Base-by-base conservation (phyloP, 2,113 vertebrate species). In the Sylvietta virens region DNA sequence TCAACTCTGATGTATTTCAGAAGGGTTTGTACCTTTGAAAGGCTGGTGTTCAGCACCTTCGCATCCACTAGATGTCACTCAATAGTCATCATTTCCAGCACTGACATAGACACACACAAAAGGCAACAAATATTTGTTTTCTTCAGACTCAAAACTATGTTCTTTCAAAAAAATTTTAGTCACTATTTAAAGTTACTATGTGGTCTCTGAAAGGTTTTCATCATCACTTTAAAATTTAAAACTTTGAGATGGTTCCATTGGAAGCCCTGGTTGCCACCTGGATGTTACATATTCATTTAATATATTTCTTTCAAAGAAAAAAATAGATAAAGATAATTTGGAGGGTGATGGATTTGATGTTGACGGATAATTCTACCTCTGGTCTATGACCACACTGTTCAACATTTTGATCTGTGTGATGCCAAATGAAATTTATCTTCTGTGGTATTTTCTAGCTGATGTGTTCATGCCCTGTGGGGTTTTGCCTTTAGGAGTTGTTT, bases 61-160 rank as follows among this genome's bases (percentile, higher is more conserved):
- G 37, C 10, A 45, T 76, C 98, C 97, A 97, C 97, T 97, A 98
- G 98, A 97, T 98, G 98, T 97, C 98, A 96, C 94, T 95, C 81
- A 89, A 77, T 27, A 96, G 88, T 95, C 88, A 95, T 56, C 45
- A 78, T 92, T 89, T 14, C 28, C 62, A 86, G 6, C 54, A 39
- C 3, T 54, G 20, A 40, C 39, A 80, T 6, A 44, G 35, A 78
- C n/a, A 27, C 11, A 24, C 16, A 35, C n/a, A n/a, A 26, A 44
- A 17, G 31, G 44, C 22, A 23, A 40, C 8, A 54, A 58, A 62
- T 58, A 26, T 7, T 44, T 50, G 28, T 91, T 40, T 88, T 12
- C 4, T 90, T 87, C 45, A 74, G 21, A 33, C 1, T 27, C 30
- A 61, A 39, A 86, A 53, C 9, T 9, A 13, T 1, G 1, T 26